Evolutionary conservation across 2,113 vertebrate genomes (phyloP).

Genomic region (Microcebus ravelobensis): DNA sequence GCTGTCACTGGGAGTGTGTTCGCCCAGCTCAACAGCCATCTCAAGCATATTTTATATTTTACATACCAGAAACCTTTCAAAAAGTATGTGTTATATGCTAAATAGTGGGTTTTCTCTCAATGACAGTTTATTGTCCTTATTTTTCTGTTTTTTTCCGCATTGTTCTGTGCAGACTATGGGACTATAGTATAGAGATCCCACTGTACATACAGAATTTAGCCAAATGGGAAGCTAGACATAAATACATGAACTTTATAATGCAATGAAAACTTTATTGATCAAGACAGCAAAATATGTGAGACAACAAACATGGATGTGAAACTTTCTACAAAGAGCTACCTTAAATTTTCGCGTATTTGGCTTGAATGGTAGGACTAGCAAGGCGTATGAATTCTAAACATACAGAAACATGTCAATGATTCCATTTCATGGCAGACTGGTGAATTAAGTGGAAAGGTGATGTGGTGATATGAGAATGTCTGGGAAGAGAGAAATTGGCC

Average conservation of each 20-base stretch:
- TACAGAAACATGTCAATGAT: not conserved
- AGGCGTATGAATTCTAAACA: not conserved
- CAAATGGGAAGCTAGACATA: not conserved
- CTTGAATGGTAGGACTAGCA: not conserved
- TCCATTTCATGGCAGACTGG: too few species aligned
- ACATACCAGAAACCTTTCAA: not conserved
- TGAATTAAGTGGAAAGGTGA: not conserved
- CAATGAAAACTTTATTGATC: too few species aligned
- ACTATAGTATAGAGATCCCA: not conserved
- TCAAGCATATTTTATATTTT: not conserved
- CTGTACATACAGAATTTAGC: not conserved
- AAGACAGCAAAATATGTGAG: not conserved
- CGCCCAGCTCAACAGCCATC: not conserved
- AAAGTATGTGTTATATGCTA: not conserved
- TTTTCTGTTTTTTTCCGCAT: not conserved
- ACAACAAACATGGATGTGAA: fast-evolving
- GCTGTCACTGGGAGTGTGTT: not conserved
- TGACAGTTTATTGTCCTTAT: not conserved
- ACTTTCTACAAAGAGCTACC: not conserved
- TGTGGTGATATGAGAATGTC: not conserved
- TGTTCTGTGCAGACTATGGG: not conserved
- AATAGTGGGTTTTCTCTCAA: not conserved
- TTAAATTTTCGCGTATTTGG: not conserved
- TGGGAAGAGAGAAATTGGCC: not conserved
- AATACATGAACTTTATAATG: not conserved